Percentiles rank a stretch among this genome's conserved stretches.
These are phyloP conservation scores for Drepanosiphum platanoidis DNA, from an alignment of 2,888 invertebrate species.

Conservation along the genomic window DNA sequence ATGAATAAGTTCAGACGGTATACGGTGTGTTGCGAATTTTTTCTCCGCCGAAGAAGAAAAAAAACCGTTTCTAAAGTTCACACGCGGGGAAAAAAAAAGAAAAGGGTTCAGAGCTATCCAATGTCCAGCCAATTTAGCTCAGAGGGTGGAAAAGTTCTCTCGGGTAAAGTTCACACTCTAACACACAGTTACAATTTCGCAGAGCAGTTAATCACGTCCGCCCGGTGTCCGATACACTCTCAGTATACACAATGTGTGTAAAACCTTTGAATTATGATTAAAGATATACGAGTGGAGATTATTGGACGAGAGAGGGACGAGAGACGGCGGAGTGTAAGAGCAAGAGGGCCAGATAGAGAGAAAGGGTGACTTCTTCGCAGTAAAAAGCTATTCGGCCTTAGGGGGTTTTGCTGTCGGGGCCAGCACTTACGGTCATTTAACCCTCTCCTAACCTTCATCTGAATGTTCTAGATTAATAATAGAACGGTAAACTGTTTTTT, in stretches of 20 bases:
- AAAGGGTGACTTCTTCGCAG: constrained; percentile 61
- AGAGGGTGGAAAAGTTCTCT: constrained; percentile 33
- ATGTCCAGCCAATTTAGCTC: constrained; percentile 58
- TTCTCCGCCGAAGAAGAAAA: not conserved
- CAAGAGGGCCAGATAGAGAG: constrained; percentile 23
- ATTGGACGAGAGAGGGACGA: not conserved
- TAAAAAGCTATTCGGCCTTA: constrained; percentile 61
- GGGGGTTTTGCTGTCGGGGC: constrained; percentile 60
- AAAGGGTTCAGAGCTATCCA: constrained; percentile 52
- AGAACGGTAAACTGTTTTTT: constrained; percentile 62
- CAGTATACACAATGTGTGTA: constrained; percentile 51
- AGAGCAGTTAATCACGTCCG: constrained; percentile 60
- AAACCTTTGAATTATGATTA: constrained; percentile 62
- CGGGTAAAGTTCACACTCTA: constrained; percentile 58
- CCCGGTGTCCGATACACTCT: constrained; percentile 60
- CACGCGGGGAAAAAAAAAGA: not conserved
- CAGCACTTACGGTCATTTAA: constrained; percentile 62
- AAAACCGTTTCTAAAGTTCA: constrained; percentile 17
- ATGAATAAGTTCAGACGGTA: constrained; percentile 40
- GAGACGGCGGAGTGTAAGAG: constrained; percentile 23
- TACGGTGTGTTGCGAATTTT: constrained; percentile 6
- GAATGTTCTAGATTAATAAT: constrained; percentile 62
- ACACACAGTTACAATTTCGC: constrained; percentile 56
- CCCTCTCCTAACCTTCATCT: constrained; percentile 60
- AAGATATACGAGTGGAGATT: constrained; percentile 52